Evolutionary conservation across 2,797 vertebrate genomes (phyloP).

Genomic region (Clamator glandarius): DNA sequence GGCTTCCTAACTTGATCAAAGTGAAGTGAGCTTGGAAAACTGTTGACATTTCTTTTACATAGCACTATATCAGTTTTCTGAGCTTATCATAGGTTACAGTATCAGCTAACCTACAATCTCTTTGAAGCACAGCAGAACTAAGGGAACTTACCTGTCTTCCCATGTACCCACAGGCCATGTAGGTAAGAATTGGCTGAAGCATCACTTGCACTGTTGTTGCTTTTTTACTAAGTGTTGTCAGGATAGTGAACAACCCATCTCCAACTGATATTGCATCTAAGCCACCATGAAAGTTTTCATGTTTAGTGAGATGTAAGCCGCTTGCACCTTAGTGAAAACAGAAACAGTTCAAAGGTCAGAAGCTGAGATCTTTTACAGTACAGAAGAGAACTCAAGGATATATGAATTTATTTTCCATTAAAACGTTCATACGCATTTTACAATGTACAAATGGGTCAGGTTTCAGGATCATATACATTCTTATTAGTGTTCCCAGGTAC

Average conservation of each 20-base stretch:
- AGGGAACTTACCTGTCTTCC: slow-evolving; percentile 90
- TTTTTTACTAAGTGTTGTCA: slow-evolving; percentile 97
- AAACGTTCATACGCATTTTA: neutral
- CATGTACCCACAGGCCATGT: slow-evolving; percentile 99
- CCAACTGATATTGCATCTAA: slow-evolving; percentile 98
- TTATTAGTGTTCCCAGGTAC: neutral
- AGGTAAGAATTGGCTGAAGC: slow-evolving; percentile 98
- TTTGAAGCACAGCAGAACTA: neutral
- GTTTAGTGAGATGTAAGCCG: slow-evolving; percentile 97
- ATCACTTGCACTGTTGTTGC: slow-evolving; percentile 97
- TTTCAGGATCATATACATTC: neutral
- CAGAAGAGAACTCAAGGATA: neutral
- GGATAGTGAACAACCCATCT: slow-evolving; percentile 96
- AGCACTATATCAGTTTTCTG: neutral
- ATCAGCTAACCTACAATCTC: neutral
- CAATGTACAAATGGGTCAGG: neutral
- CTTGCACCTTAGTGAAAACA: slow-evolving; percentile 88
- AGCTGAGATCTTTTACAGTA: neutral
- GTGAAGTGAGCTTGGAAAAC: neutral
- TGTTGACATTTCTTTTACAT: neutral
- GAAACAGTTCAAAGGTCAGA: neutral
- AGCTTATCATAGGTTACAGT: neutral
- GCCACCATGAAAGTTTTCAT: slow-evolving; percentile 98
- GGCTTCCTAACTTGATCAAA: neutral
- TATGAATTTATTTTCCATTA: neutral